Percentiles rank a stretch among this genome's conserved stretches.
Evolutionary conservation across 1,140 invertebrate genomes (phyloP).

Genomic region (Ips nitidus): DNA sequence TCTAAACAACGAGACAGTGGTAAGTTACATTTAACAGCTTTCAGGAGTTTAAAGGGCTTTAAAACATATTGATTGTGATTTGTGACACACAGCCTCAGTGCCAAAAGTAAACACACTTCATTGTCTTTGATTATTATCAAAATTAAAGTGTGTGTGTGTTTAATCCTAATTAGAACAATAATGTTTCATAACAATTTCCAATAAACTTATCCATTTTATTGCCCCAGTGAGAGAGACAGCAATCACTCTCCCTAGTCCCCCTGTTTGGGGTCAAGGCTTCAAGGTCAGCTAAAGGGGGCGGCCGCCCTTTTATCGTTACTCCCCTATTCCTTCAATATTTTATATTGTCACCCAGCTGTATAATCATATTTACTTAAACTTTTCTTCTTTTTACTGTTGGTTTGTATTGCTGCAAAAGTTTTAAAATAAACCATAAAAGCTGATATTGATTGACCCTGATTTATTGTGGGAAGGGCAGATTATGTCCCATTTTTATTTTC

Average conservation of each 20-base stretch:
- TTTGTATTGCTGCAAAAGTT: background rate
- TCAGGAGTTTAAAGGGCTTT: too few relatives aligned
- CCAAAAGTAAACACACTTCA: background rate
- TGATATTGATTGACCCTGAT: too few relatives aligned
- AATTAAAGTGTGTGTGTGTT: background rate
- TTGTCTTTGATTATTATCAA: background rate
- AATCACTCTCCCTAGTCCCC: background rate
- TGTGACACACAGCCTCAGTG: background rate
- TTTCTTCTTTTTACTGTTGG: background rate
- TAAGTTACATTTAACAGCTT: background rate
- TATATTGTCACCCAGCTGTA: background rate
- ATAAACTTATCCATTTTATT: background rate
- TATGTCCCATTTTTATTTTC: background rate
- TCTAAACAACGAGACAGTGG: background rate
- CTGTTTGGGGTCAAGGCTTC: conserved; percentile 29
- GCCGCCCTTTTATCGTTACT: conserved; percentile 11
- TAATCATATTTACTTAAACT: background rate
- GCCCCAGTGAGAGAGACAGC: background rate
- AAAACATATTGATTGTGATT: too few relatives aligned
- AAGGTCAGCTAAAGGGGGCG: conserved; percentile 32
- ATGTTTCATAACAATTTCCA: background rate
- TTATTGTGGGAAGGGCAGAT: background rate
- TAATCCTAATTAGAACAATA: background rate
- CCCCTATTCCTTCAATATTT: background rate
- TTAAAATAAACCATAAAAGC: too few relatives aligned